Evolutionary conservation across 1,140 invertebrate species (phyloP).

Genomic region (Leptinotarsa undecemlineata): DNA sequence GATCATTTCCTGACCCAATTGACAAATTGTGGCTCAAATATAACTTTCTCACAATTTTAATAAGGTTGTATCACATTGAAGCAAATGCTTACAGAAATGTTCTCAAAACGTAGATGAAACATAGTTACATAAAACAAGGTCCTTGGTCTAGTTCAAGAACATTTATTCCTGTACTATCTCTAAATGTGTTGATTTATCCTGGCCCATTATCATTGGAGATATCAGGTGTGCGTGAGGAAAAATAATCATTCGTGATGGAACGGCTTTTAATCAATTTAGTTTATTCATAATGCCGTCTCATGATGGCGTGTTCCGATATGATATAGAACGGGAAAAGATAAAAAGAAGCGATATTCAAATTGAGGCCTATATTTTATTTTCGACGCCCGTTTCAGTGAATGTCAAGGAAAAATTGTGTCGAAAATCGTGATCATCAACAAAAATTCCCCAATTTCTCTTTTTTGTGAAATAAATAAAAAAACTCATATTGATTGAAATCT

Average conservation of each 20-base stretch:
- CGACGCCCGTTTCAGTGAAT: background rate
- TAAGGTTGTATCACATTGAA: too few species aligned
- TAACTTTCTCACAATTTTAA: too few species aligned
- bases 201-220: background rate
- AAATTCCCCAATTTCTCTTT: background rate
- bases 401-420: background rate
- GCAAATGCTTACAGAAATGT: too few species aligned
- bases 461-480: too few species aligned
- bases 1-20: too few species aligned
- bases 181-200: background rate
- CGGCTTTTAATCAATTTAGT: constrained; percentile 8
- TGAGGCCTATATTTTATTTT: background rate
- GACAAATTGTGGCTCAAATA: too few species aligned
- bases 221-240: constrained; percentile 2
- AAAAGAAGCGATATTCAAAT: constrained; percentile 5
- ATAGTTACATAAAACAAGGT: too few species aligned
- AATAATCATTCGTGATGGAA: constrained; percentile 6
- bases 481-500: too few species aligned
- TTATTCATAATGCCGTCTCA: constrained; percentile 5
- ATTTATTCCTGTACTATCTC: background rate
- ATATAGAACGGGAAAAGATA: constrained; percentile 1
- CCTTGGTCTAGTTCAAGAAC: too few species aligned
- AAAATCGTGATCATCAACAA: background rate
- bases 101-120: too few species aligned
- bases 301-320: constrained; percentile 2